Evolutionary conservation across 2,888 invertebrate genomes (phyloP), one percentile per base, ranked within the genome.

Genomic region (Dasypogon diadema): DNA sequence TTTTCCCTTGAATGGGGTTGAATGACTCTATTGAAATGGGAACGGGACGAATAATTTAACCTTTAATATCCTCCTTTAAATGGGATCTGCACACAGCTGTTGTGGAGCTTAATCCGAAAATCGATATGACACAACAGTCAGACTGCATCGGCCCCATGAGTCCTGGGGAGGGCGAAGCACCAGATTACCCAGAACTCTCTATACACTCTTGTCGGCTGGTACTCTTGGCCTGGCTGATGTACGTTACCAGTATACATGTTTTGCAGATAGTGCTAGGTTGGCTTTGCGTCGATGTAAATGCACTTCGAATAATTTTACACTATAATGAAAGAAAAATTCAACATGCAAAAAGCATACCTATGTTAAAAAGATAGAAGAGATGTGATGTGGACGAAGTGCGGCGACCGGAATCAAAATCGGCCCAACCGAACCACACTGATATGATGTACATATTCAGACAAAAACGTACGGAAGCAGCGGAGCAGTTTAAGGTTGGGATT

Each of bases 1-100:
- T 24, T 6, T 6, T 34, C 42, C 14, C 26, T 14, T 30, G n/a
- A 54, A 30, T 34, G 70, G 54, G n/a, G 70, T 70, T 70, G 70
- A 70, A 70, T 70, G 70, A 30, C 70, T 70, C 70, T 18, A 24
- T 46, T 58, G n/a, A 46, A 73, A 24, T 42, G 42, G 46, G 24
- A 46, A 5, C 56, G 58, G 73, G 21, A 56, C 58, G 46, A 46
- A 73, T 73, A 73, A 58, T 73, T 73, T 73, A 73, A 73, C 70
- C 70, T 70, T 70, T 70, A 70, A 70, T 70, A 70, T 54, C 54
- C 70, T 54, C 21, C 70, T 34, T 54, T 70, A 70, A 68, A 70
- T 70, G 34, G 34, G 16, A 21, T 54, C 16, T 16, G 54, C 70
- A 30, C 70, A 51, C 65, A 54, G 34, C 51, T 54, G 70, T 22